Percentiles rank a stretch among this genome's conserved stretches.
These are phyloP conservation scores for Zaprionus kolodkinae DNA, from an alignment of 1,140 invertebrate species.

Conservation along the genomic window DNA sequence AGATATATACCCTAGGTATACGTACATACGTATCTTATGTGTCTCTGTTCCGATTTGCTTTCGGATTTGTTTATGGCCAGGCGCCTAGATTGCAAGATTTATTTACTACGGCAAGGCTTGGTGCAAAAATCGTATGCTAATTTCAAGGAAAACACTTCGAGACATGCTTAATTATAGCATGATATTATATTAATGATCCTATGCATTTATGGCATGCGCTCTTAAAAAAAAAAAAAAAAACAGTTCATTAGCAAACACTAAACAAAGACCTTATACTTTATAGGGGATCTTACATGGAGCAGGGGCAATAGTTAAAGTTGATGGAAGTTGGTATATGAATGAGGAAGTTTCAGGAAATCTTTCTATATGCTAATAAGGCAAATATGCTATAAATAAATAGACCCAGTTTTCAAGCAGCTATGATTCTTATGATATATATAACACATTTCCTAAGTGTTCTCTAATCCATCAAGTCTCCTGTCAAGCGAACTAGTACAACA, in stretches of 20 bases:
- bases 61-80: constrained; percentile 40
- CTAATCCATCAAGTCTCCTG: background rate
- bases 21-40: background rate
- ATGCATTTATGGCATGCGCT: constrained; percentile 42
- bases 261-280: background rate
- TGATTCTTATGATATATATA: too few relatives aligned
- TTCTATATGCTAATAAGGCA: background rate
- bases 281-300: background rate
- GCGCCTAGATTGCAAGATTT: constrained; percentile 49
- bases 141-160: constrained; percentile 54
- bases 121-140: constrained; percentile 68
- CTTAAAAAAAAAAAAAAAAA: constrained; percentile 21
- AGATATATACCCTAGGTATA: background rate
- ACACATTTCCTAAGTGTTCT: background rate
- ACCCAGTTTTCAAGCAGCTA: too few relatives aligned
- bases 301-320: background rate
- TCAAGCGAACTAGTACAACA: background rate
- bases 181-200: constrained; percentile 54
- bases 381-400: background rate
- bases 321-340: background rate
- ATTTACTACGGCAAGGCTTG: constrained; percentile 23
- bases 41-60: constrained; percentile 3
- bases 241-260: constrained; percentile 14
- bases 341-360: background rate
- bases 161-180: constrained; percentile 58